phyloP scores from a whole-genome alignment of 1,140 invertebrate genomes.

The Rhagoletis zephyria region DNA sequence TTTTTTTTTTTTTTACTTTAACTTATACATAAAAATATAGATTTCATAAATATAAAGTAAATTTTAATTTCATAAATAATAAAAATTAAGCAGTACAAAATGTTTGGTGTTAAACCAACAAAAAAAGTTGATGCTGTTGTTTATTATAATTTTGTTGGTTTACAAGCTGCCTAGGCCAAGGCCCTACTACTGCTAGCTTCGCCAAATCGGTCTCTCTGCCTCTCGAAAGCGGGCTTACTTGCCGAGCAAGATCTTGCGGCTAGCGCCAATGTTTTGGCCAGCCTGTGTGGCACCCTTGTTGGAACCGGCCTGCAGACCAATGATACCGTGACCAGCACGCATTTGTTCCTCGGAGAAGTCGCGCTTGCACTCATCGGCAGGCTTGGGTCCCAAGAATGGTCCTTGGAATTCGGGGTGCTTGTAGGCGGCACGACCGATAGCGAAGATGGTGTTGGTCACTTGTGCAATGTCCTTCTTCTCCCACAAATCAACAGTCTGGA shows the following conservation, averaged over 20 bases:
- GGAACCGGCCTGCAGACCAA: conserved; percentile 95
- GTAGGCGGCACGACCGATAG: conserved; percentile 92
- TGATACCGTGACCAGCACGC: conserved; percentile 89
- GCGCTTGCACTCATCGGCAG: conserved; percentile 91
- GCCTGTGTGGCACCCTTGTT: conserved; percentile 96
- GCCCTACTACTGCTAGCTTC: background rate
- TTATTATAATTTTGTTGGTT: background rate
- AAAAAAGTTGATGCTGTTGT: background rate
- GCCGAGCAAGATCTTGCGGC: conserved; percentile 88
- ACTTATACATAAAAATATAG: conserved; percentile 26
- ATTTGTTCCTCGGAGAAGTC: conserved; percentile 94
- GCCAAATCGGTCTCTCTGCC: background rate
- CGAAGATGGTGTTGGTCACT: conserved; percentile 94
- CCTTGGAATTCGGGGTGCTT: conserved; percentile 91
- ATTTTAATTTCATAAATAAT: conserved; percentile 42
- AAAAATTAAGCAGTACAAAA: conserved; percentile 47
- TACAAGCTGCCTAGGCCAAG: background rate
- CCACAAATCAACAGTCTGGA: conserved; percentile 96
- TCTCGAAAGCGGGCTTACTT: conserved; percentile 78
- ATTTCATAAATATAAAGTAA: conserved; percentile 36
- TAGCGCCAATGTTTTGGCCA: conserved; percentile 93
- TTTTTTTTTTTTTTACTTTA: conserved; percentile 68
- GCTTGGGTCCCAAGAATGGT: conserved; percentile 90
- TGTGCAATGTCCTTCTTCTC: conserved; percentile 94
- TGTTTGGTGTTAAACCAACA: background rate